A percentile compares a stretch with the other conserved stretches of the same genome.
These are phyloP conservation scores for Chaetodon trifasciatus DNA, from an alignment of 2,797 vertebrate genomes.

Conservation along the genomic window DNA sequence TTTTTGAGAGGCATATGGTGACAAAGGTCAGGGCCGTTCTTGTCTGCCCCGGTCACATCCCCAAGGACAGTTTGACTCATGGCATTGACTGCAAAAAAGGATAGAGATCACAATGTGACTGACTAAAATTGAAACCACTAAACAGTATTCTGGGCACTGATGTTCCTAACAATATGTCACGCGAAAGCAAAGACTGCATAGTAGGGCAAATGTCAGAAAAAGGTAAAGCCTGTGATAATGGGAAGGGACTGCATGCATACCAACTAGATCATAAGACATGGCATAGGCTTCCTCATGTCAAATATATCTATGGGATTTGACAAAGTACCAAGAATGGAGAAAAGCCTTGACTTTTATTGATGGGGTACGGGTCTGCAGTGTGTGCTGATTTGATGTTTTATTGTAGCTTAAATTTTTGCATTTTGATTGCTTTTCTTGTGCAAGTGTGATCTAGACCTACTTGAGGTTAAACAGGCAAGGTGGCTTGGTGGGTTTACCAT, in stretches of 20 bases:
- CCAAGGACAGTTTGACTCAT: slow-evolving; percentile 45
- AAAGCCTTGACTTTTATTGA: not conserved
- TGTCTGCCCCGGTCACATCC: slow-evolving; percentile 43
- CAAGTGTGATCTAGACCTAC: not conserved
- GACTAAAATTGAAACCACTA: slow-evolving; percentile 21
- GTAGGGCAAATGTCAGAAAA: slow-evolving; percentile 23
- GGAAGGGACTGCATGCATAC: slow-evolving; percentile 5
- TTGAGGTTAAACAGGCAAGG: not conserved
- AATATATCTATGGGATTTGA: not conserved
- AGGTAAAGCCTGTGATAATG: slow-evolving; percentile 11
- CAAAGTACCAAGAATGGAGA: not conserved
- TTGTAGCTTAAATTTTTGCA: not conserved
- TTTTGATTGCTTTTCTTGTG: slow-evolving; percentile 13
- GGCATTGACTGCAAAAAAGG: slow-evolving; percentile 26
- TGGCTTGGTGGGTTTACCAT: not conserved
- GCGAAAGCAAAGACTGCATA: not conserved
- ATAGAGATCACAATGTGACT: slow-evolving; percentile 25
- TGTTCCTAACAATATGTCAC: not conserved
- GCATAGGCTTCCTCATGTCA: not conserved
- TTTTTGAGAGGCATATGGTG: slow-evolving; percentile 65
- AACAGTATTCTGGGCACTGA: slow-evolving; percentile 5
- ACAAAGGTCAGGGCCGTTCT: slow-evolving; percentile 59
- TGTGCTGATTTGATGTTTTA: not conserved
- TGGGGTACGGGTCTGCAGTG: no score
- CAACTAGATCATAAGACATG: not conserved